Evolutionary conservation across 1,140 invertebrate species (phyloP).

Genomic region (Hyphantria cunea): DNA sequence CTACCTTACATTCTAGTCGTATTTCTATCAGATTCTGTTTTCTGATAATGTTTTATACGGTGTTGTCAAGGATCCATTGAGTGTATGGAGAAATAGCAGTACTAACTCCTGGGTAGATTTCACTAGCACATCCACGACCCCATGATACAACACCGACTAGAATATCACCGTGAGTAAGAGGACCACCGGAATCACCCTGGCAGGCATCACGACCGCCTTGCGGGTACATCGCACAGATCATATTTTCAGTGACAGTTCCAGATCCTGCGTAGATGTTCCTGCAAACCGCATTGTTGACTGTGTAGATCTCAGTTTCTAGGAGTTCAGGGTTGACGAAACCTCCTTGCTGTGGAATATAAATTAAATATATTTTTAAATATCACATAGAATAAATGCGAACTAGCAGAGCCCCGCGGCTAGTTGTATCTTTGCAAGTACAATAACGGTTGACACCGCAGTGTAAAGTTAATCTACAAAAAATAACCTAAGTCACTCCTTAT

Average conservation of each 20-base stretch:
- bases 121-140: constrained; percentile 81
- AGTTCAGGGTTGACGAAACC: not conserved
- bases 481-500: too few species aligned
- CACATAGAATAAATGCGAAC: too few species aligned
- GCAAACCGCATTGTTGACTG: constrained; percentile 43
- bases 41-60: constrained; percentile 8
- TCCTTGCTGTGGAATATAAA: constrained; percentile 2
- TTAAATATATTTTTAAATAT: not conserved
- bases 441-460: too few species aligned
- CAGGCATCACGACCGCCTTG: constrained; percentile 81
- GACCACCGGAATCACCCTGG: constrained; percentile 87
- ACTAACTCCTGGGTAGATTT: constrained; percentile 82
- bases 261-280: too few species aligned
- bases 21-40: too few species aligned
- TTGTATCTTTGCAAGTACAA: too few species aligned
- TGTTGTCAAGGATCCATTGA: constrained; percentile 63
- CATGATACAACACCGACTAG: constrained; percentile 82
- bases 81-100: constrained; percentile 53
- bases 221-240: constrained; percentile 49
- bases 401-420: too few species aligned
- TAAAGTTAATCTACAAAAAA: too few species aligned
- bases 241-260: too few species aligned
- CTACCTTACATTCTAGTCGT: too few species aligned
- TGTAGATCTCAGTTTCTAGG: not conserved
- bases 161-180: constrained; percentile 67